Conservation (phyloP, 2,113 vertebrate genomes). For the Laterallus jamaicensis region DNA sequence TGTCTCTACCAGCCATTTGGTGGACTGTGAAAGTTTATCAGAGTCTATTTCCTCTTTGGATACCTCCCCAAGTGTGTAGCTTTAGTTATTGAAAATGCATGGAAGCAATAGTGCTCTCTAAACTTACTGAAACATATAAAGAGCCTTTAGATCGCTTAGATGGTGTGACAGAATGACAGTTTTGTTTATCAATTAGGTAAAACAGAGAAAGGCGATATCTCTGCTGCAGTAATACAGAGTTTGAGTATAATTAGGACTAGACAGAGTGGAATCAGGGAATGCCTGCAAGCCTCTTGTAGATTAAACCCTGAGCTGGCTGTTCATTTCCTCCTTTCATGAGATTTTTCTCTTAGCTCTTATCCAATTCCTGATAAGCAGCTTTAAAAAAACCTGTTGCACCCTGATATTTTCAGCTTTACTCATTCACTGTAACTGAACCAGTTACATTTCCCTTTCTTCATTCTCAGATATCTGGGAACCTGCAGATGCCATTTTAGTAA, state of each 20-base stretch:
- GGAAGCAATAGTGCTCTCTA: neutral
- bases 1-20: neutral
- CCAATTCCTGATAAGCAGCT: constrained; percentile 31
- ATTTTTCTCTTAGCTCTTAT: constrained; percentile 27
- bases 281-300: neutral
- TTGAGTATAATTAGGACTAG: neutral
- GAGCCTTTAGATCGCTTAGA: neutral
- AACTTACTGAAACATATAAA: neutral
- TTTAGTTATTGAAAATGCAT: neutral
- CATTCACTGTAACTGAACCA: neutral
- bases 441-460: neutral
- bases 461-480: neutral
- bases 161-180: neutral
- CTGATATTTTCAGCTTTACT: neutral
- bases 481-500: neutral
- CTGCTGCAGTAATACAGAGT: neutral
- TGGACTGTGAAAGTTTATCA: neutral
- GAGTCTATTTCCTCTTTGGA: neutral
- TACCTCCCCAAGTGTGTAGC: neutral
- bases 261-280: neutral
- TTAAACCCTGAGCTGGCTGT: neutral
- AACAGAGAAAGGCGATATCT: neutral
- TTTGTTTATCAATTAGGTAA: neutral
- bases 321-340: neutral
- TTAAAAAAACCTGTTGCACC: neutral